A percentile compares a stretch with the other conserved stretches of the same genome.
phyloP scores from a whole-genome alignment of 1,140 invertebrate species.

The Apocrypta bakeri region DNA sequence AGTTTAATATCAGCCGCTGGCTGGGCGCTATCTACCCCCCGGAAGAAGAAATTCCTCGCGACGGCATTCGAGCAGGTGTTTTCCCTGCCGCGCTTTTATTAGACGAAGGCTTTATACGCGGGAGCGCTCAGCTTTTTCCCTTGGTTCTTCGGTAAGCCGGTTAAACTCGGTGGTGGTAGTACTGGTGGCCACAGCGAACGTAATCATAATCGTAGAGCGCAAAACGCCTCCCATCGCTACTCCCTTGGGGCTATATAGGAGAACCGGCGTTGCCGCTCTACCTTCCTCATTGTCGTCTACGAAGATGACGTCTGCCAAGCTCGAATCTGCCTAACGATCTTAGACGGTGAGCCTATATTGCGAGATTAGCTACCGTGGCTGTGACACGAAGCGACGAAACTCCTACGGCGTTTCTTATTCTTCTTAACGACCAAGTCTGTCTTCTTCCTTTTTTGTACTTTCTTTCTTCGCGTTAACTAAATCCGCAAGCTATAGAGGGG shows the following conservation, averaged over 20 bases:
- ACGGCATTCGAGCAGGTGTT: constrained; percentile 12
- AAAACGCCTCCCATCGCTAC: not conserved
- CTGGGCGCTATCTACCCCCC: not conserved
- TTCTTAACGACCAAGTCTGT: no score
- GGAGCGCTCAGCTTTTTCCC: not conserved
- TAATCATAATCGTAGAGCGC: constrained; percentile 16
- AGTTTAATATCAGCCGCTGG: constrained; percentile 10
- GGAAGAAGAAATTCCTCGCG: not conserved
- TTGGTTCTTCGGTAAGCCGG: not conserved
- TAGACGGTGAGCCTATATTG: not conserved
- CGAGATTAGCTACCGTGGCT: not conserved
- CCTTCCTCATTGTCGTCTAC: constrained; percentile 8
- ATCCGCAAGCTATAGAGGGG: no score
- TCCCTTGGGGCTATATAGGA: not conserved
- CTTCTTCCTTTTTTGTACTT: no score
- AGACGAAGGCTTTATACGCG: not conserved
- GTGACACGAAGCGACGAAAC: no score
- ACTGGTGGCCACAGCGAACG: not conserved
- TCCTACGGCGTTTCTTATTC: not conserved
- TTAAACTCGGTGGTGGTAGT: not conserved
- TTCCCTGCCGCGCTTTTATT: constrained; percentile 7
- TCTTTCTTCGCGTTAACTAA: no score
- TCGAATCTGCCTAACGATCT: constrained; percentile 38
- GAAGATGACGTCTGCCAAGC: not conserved
- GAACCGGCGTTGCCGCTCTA: no score